A percentile compares a stretch with the other conserved stretches of the same genome.
Conservation (phyloP, 2,888 invertebrate genomes). For the Synergus gifuensis region DNA sequence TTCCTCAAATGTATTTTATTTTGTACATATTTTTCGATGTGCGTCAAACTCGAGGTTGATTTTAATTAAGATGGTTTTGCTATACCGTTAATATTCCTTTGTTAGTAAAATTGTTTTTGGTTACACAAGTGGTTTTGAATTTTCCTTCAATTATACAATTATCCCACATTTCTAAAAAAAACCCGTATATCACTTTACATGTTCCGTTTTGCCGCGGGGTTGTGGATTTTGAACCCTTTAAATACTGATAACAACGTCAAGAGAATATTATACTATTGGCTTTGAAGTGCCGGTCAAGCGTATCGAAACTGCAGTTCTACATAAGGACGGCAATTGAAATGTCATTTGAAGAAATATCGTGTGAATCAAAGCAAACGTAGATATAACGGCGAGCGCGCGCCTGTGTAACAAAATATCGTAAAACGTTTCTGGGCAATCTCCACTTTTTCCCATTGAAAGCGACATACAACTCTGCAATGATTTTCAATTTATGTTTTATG, state of each 20-base stretch:
- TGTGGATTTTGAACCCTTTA: background rate
- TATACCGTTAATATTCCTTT: conserved; percentile 8
- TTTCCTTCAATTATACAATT: background rate
- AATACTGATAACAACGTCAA: conserved; percentile 10
- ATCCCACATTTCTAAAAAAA: too few relatives aligned
- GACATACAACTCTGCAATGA: background rate
- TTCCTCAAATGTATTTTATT: background rate
- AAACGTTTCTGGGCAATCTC: background rate
- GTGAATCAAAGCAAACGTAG: conserved; percentile 48
- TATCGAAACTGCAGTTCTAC: conserved; percentile 49
- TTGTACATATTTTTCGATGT: background rate
- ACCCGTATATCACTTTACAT: too few relatives aligned
- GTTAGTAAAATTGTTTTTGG: background rate
- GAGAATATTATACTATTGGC: background rate
- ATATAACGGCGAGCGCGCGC: conserved; percentile 16
- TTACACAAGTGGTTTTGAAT: background rate
- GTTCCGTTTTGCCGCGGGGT: background rate
- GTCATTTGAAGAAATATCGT: conserved; percentile 54
- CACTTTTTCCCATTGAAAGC: conserved; percentile 32
- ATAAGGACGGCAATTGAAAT: conserved; percentile 55
- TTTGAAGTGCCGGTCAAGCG: conserved; percentile 50
- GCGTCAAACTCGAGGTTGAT: background rate
- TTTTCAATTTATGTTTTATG: background rate
- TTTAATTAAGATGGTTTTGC: background rate
- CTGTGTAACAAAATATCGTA: background rate